Evolutionary conservation across 2,113 vertebrate genomes (phyloP).

Genomic region (Cynopterus brachyotis): DNA sequence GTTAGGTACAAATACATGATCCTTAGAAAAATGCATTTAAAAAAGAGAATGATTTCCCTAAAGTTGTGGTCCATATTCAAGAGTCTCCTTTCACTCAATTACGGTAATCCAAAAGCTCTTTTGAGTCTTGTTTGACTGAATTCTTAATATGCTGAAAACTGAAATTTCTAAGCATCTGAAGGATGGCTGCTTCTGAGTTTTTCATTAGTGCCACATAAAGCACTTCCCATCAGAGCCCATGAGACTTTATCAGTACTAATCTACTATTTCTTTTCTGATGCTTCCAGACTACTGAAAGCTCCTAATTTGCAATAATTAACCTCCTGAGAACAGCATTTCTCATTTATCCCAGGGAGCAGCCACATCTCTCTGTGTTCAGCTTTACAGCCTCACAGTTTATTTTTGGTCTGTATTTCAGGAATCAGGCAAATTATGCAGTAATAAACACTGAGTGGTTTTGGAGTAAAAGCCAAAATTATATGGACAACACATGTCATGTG

Average conservation of each 20-base stretch:
- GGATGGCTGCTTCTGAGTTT: constrained; percentile 54
- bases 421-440: background rate
- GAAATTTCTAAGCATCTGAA: constrained; percentile 64
- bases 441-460: background rate
- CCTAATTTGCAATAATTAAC: constrained; percentile 77
- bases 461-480: background rate
- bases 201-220: constrained; percentile 64
- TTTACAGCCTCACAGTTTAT: background rate
- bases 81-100: constrained; percentile 56
- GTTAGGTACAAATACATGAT: background rate
- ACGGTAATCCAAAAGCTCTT: constrained; percentile 61
- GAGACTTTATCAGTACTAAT: constrained; percentile 70
- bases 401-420: background rate
- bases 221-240: constrained; percentile 51
- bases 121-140: constrained; percentile 57
- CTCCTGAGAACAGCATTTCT: constrained; percentile 60
- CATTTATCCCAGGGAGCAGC: constrained; percentile 43
- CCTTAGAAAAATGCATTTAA: background rate
- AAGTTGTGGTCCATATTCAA: constrained; percentile 27
- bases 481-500: background rate
- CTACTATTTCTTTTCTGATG: constrained; percentile 67
- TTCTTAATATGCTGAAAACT: constrained; percentile 71
- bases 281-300: constrained; percentile 57
- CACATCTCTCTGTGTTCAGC: background rate
- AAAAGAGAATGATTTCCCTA: background rate